A percentile compares a stretch with the other conserved stretches of the same genome.
These are phyloP conservation scores for Leucophenga varia DNA, from an alignment of 1,140 invertebrate genomes.

Conservation along the genomic window DNA sequence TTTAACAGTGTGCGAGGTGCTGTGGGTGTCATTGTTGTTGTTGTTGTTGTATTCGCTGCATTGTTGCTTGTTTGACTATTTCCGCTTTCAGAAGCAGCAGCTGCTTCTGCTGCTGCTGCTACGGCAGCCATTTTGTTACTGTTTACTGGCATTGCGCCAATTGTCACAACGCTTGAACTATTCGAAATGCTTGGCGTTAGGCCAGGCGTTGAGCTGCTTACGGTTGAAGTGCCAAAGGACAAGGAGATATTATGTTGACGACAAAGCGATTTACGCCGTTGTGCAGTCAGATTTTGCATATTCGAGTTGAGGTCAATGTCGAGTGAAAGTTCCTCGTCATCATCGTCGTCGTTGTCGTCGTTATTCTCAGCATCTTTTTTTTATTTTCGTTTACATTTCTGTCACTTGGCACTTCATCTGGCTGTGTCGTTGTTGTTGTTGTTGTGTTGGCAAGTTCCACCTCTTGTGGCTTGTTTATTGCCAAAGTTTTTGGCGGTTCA, in stretches of 20 bases:
- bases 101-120: conserved; percentile 3
- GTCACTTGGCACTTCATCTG: not conserved
- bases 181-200: conserved; percentile 49
- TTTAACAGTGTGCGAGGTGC: conserved; percentile 25
- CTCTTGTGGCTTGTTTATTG: too few species aligned
- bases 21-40: conserved; percentile 14
- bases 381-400: not conserved
- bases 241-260: conserved; percentile 53
- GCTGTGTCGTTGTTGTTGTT: conserved; percentile 6
- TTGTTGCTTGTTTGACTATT: conserved; percentile 6
- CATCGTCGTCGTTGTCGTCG: not conserved
- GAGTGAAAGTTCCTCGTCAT: conserved; percentile 35
- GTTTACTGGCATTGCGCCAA: conserved; percentile 32
- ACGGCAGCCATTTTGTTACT: conserved; percentile 24
- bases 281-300: conserved; percentile 50
- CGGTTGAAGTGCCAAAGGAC: conserved; percentile 45
- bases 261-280: conserved; percentile 49
- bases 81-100: not conserved
- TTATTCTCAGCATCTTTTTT: not conserved
- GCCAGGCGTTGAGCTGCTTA: conserved; percentile 38
- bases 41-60: conserved; percentile 10
- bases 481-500: too few species aligned
- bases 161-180: conserved; percentile 49
- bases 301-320: conserved; percentile 53
- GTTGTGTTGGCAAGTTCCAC: not conserved